Evolutionary conservation across 2,888 invertebrate species (phyloP), one percentile per base, ranked within the genome.

Genomic region (Eilema depressum): DNA sequence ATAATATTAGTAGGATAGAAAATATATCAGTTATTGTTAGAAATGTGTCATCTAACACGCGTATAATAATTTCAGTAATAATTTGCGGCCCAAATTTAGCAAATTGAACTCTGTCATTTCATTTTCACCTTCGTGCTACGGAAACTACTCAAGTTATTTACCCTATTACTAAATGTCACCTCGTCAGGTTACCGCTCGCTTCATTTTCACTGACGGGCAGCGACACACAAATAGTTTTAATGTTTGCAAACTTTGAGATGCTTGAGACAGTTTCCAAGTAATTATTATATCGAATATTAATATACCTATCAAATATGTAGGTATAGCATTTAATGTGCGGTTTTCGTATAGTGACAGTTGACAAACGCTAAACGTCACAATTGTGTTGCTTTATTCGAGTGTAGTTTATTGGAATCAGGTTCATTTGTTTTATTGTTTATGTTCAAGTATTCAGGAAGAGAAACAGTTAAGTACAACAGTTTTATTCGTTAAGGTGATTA

Each of bases 141-240:
- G 62, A 70, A 80, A 78, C 83, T 81, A 69, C 69, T 70, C 70
- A 75, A 81, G 76, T 81, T 82, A 82, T 78, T 82, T 74, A 79
- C 76, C 76, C 73, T 66, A 69, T 79, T 70, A 66, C 59, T 64
- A 73, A 79, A 76, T 79, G 82, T 83, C 80, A 79, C 76, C 71
- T 74, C 78, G 79, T 78, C 82, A 83, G 78, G 80, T 83, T 82
- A 81, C 77, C 77, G 79, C 83, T 85, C 80, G 75, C 83, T 81
- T 85, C 82, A 84, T 86, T 86, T 80, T 69, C 71, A 47, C 68
- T 76, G 78, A 76, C 76, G 70, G 79, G 71, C 74, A 68, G 71
- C 68, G 73, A 68, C 47, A 57, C 59, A 66, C 68, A 75, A 75
- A 79, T 81, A 63, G 77, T 74, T 75, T 74, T 70, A 71, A 61